Conservation (phyloP, 2,888 invertebrate genomes). For the Oligia latruncula region DNA sequence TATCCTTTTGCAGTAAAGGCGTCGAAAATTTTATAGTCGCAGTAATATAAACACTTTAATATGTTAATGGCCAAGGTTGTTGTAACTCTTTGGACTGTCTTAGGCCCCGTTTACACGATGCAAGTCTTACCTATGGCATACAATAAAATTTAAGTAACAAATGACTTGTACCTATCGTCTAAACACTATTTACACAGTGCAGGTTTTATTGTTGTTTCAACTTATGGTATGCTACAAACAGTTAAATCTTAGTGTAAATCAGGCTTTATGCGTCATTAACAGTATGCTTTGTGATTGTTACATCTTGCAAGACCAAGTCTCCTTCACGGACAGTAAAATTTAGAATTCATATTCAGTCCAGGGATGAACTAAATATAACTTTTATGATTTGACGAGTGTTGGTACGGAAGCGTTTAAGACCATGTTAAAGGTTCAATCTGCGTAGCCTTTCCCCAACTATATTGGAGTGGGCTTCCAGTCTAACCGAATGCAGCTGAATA, state of each 20-base stretch:
- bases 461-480: neutral
- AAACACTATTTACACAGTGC: neutral
- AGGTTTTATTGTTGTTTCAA: neutral
- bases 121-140: neutral
- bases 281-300: neutral
- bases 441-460: neutral
- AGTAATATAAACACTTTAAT: conserved; percentile 7
- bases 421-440: neutral
- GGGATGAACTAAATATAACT: neutral
- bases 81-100: conserved; percentile 3
- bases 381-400: neutral
- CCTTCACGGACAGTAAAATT: neutral
- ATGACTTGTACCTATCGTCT: neutral
- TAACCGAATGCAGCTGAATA: neutral
- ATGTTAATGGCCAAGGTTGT: conserved; percentile 7
- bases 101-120: neutral
- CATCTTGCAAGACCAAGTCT: neutral
- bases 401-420: neutral
- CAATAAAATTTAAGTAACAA: neutral
- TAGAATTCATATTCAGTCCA: neutral
- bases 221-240: no score
- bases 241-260: neutral
- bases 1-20: neutral
- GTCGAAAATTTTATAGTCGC: neutral
- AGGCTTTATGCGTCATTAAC: conserved; percentile 7